A percentile compares a stretch with the other conserved stretches of the same genome.
Evolutionary conservation across 2,113 vertebrate genomes (phyloP).

Genomic region (Hylia prasina): DNA sequence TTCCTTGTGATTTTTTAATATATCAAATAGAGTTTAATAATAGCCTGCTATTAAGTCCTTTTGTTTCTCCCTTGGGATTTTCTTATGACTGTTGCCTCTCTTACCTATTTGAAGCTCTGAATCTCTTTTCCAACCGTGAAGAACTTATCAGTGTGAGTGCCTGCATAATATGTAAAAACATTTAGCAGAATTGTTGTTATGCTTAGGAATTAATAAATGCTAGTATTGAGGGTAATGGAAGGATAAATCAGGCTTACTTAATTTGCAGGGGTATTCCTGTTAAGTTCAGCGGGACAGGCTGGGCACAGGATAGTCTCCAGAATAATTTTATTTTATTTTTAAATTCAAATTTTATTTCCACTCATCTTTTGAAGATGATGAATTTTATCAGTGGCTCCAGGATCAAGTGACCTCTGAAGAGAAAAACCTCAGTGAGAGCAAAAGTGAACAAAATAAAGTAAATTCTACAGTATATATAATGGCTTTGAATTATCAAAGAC

Average conservation of each 20-base stretch:
- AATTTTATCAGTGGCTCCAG: neutral
- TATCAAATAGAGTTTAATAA: conserved; percentile 68
- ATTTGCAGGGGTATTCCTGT: neutral
- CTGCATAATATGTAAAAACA: conserved; percentile 9
- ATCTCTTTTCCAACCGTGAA: conserved; percentile 43
- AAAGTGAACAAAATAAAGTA: neutral
- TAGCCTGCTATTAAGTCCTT: conserved; percentile 65
- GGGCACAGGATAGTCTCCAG: neutral
- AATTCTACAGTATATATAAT: neutral
- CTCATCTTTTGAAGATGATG: neutral
- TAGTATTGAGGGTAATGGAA: neutral
- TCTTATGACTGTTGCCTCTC: conserved; percentile 42
- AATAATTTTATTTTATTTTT: neutral
- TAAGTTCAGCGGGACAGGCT: neutral
- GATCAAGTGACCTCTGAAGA: neutral
- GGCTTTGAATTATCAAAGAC: neutral
- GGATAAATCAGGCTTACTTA: neutral
- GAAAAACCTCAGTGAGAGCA: neutral
- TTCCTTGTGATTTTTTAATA: conserved; percentile 68
- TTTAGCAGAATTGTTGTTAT: conserved; percentile 1
- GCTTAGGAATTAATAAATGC: neutral
- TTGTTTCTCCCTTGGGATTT: conserved; percentile 57
- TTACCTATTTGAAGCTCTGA: conserved; percentile 25
- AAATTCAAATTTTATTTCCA: neutral
- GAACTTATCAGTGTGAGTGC: neutral